These are phyloP conservation scores for Drosophila basisetae DNA, from an alignment of 2,888 invertebrate genomes.

Conservation along the genomic window DNA sequence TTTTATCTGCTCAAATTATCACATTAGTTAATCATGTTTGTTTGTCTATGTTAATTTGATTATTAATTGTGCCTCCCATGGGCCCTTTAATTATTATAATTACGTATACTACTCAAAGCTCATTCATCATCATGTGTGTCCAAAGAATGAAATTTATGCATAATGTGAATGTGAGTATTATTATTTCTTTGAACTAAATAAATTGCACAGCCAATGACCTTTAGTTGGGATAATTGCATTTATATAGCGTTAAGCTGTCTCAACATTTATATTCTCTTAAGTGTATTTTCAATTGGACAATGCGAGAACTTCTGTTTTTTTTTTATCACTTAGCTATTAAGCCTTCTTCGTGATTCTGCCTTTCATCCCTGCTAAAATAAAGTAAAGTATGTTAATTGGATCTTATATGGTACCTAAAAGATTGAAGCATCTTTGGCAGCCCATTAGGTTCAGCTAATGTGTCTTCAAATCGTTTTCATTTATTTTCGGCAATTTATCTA, in stretches of 20 bases:
- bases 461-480: slow-evolving; percentile 37
- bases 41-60: slow-evolving; percentile 23
- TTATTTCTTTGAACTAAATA: slow-evolving; percentile 9
- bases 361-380: slow-evolving; percentile 30
- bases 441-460: slow-evolving; percentile 8
- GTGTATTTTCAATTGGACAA: slow-evolving; percentile 13
- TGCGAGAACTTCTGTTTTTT: slow-evolving; percentile 5
- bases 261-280: slow-evolving; percentile 23
- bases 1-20: slow-evolving; percentile 55
- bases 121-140: slow-evolving; percentile 15
- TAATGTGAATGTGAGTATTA: slow-evolving; percentile 10
- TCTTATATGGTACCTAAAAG: slow-evolving; percentile 7
- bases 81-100: slow-evolving; percentile 46
- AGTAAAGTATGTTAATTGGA: neutral
- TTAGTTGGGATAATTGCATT: slow-evolving; percentile 31
- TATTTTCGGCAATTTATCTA: slow-evolving; percentile 27
- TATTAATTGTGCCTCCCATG: slow-evolving; percentile 14
- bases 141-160: slow-evolving; percentile 15
- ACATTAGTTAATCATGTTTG: slow-evolving; percentile 54
- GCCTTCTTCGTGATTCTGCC: slow-evolving; percentile 32
- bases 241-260: slow-evolving; percentile 27
- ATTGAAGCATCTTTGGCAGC: slow-evolving; percentile 4
- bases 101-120: slow-evolving; percentile 24
- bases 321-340: neutral
- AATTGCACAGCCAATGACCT: slow-evolving; percentile 48